These are phyloP conservation scores for Acrobasis consociella DNA, from an alignment of 2,888 invertebrate genomes.

Conservation along the genomic window DNA sequence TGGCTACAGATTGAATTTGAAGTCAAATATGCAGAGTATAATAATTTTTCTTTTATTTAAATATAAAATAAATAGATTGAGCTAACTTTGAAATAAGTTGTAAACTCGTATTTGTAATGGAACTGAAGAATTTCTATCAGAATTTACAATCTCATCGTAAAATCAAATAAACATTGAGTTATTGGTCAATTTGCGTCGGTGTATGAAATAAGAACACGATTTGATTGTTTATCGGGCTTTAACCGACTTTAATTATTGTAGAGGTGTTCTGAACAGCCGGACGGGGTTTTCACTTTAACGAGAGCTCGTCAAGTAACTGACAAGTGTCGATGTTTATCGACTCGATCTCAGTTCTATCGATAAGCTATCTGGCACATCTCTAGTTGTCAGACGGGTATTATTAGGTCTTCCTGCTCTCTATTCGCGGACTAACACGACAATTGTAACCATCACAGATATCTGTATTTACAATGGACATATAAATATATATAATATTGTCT, in stretches of 20 bases:
- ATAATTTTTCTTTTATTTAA: too few relatives aligned
- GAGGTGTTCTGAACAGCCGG: conserved; percentile 27
- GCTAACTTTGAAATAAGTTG: too few relatives aligned
- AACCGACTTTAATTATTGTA: conserved; percentile 30
- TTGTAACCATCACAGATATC: conserved; percentile 41
- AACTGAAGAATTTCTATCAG: conserved; percentile 19
- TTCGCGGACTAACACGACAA: conserved; percentile 62
- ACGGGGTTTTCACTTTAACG: conserved; percentile 42
- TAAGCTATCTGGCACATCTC: conserved; percentile 50
- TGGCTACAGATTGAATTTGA: too few relatives aligned
- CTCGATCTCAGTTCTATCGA: conserved; percentile 44
- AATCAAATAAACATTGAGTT: conserved; percentile 27
- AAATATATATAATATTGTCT: too few relatives aligned
- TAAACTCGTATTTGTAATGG: too few relatives aligned
- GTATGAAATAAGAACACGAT: conserved; percentile 19
- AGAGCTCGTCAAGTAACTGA: conserved; percentile 43
- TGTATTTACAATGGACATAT: conserved; percentile 23
- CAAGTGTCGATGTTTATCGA: conserved; percentile 44
- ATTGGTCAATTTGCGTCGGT: conserved; percentile 29
- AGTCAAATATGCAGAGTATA: too few relatives aligned
- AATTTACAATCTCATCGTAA: conserved; percentile 26
- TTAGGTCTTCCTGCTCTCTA: conserved; percentile 78
- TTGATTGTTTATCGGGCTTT: conserved; percentile 25
- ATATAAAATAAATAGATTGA: too few relatives aligned
- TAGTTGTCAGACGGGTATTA: conserved; percentile 73